Conservation (phyloP, 1,140 invertebrate species). For the Hyposmocoma kahamanoa region DNA sequence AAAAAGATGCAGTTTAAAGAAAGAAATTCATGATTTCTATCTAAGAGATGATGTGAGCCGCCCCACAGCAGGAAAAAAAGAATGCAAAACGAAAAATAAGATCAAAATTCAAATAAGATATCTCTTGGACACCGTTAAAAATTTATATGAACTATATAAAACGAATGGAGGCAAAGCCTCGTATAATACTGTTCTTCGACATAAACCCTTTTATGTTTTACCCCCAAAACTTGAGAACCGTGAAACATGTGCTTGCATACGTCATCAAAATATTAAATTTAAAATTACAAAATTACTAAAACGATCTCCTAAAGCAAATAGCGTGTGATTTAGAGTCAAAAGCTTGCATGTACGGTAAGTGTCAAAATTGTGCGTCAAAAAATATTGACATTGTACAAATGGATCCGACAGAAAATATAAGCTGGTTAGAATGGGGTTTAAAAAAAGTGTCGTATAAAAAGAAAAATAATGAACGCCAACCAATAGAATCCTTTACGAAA, state of each 20-base stretch:
- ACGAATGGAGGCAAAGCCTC: constrained; percentile 11
- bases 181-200: constrained; percentile 14
- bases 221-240: constrained; percentile 11
- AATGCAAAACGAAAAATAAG: constrained; percentile 13
- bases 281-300: no score
- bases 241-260: constrained; percentile 17
- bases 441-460: constrained; percentile 5
- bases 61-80: constrained; percentile 19
- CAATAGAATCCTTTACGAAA: neutral
- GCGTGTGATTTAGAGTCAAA: constrained; percentile 6
- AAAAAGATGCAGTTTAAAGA: neutral
- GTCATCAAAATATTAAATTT: constrained; percentile 15
- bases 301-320: constrained; percentile 5
- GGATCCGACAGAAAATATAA: neutral
- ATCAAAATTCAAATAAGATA: constrained; percentile 17
- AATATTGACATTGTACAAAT: neutral
- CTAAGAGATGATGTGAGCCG: constrained; percentile 15
- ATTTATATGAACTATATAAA: constrained; percentile 16
- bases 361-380: constrained; percentile 7
- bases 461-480: neutral
- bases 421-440: constrained; percentile 8
- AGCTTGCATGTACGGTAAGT: constrained; percentile 13
- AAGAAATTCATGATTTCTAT: constrained; percentile 12
- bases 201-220: constrained; percentile 19
- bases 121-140: constrained; percentile 12